A percentile compares a stretch with the other conserved stretches of the same genome.
Conservation (phyloP, 2,113 vertebrate genomes). For the Triplophysa tibetana region DNA sequence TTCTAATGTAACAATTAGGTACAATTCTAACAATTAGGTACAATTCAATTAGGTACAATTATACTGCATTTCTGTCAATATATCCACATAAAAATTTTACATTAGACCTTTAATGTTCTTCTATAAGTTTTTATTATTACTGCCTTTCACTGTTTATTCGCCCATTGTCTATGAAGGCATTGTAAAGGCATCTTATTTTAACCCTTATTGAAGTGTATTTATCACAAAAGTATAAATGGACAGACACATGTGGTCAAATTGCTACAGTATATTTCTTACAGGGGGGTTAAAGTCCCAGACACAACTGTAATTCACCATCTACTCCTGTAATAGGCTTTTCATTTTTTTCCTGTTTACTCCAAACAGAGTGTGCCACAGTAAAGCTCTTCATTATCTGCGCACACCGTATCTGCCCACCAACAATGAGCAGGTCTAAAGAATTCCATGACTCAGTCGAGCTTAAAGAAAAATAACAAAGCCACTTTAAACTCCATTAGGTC, state of each 20-base stretch:
- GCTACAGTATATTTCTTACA: conserved; percentile 69
- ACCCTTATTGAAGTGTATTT: conserved; percentile 56
- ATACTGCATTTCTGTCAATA: too few relatives aligned
- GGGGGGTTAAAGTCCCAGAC: conserved; percentile 67
- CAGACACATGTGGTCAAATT: conserved; percentile 56
- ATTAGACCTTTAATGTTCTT: not conserved
- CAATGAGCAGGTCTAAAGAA: conserved; percentile 65
- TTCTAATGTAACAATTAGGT: too few relatives aligned
- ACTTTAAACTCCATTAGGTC: conserved; percentile 72
- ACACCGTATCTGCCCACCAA: conserved; percentile 60
- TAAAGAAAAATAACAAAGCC: conserved; percentile 73
- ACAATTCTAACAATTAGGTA: too few relatives aligned
- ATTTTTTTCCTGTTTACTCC: conserved; percentile 70
- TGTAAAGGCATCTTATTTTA: conserved; percentile 36
- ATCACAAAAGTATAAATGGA: conserved; percentile 49
- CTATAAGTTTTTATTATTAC: not conserved
- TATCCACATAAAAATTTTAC: too few relatives aligned
- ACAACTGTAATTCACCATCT: conserved; percentile 73
- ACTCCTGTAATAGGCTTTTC: conserved; percentile 72
- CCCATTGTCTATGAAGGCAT: not conserved
- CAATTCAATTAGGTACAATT: too few relatives aligned
- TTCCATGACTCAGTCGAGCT: conserved; percentile 69
- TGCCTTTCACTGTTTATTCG: not conserved
- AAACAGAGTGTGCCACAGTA: conserved; percentile 65
- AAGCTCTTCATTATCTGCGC: conserved; percentile 66